These are phyloP conservation scores for Hydroisotoma schaefferi DNA, from an alignment of 2,888 invertebrate species.

Conservation along the genomic window DNA sequence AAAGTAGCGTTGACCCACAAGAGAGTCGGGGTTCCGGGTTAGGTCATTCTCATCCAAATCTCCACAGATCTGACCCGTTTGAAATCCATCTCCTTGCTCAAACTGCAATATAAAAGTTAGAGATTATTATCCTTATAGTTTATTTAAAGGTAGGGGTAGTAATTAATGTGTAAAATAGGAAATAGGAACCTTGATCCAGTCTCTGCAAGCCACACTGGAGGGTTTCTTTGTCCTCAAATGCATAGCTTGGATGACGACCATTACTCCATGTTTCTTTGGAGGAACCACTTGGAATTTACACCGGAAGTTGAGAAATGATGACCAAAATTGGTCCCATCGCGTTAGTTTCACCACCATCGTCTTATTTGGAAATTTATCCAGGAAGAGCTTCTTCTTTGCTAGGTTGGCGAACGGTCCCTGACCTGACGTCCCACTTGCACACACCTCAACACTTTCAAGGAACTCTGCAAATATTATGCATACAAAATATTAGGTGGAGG, in stretches of 20 bases:
- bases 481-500: no score
- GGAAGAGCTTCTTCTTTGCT: constrained; percentile 41
- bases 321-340: constrained; percentile 43
- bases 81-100: constrained; percentile 34
- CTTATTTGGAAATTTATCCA: constrained; percentile 44
- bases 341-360: constrained; percentile 45
- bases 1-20: constrained; percentile 35
- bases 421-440: constrained; percentile 32
- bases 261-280: constrained; percentile 44
- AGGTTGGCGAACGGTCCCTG: constrained; percentile 29
- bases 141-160: neutral
- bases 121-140: neutral
- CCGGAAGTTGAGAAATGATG: constrained; percentile 38
- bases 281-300: constrained; percentile 46
- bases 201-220: constrained; percentile 26
- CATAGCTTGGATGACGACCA: constrained; percentile 42
- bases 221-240: constrained; percentile 26
- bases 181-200: constrained; percentile 33
- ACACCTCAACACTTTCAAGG: constrained; percentile 44
- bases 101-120: constrained; percentile 17
- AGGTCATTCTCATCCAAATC: constrained; percentile 18
- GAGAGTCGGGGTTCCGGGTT: constrained; percentile 22
- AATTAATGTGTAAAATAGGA: neutral
- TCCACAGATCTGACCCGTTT: constrained; percentile 38
- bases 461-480: constrained; percentile 47